Evolutionary conservation across 2,888 invertebrate genomes (phyloP), one percentile per base, ranked within the genome.

Genomic region (Harpalus rufipes): DNA sequence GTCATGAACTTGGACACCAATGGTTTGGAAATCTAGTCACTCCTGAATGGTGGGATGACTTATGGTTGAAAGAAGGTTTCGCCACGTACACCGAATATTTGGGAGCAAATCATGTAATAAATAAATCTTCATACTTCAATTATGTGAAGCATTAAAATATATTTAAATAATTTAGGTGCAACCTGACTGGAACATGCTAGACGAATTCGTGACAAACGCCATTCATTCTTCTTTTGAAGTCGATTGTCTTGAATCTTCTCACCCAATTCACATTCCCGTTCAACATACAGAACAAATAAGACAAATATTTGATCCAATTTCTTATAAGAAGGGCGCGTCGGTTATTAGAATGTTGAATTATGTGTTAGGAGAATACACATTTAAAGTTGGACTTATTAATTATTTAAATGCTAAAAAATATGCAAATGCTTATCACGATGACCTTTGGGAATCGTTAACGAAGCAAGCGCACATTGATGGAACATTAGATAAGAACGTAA

Each of bases 41-140:
- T 3, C 94, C 94, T 89, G 90, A 91, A 21, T 95, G 95, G 95
- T 95, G 95, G 95, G 93, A 93, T 61, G 94, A 94, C 87, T 90
- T 94, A 7, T 95, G 95, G 95, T 91, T 95, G 21, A 95, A 95
- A 88, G 95, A 95, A 90, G 96, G 96, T 0, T 96, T 96, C 89
- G 95, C 96, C 1, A 93, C 93, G 0, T 94, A 93, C 87, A 91
- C 93, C 86, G 92, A 93, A 86, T 93, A 93, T 86, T 89, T 93
- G 0, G 93, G 93, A 0, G 92, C 93, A 0, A 89, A 93, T 86
- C 90, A 92, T 86, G 94, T 94, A 86, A 92, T 92, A 18, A 41
- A 82, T 65, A 68, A 65, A 2, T n/a, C 1, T 7, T 65, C 18
- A 7, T 32, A 65, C n/a, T 61, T 61, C 61, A 14, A 14, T 61